These are phyloP conservation scores for Calyptomena viridis DNA, from an alignment of 2,113 vertebrate species.

Conservation along the genomic window DNA sequence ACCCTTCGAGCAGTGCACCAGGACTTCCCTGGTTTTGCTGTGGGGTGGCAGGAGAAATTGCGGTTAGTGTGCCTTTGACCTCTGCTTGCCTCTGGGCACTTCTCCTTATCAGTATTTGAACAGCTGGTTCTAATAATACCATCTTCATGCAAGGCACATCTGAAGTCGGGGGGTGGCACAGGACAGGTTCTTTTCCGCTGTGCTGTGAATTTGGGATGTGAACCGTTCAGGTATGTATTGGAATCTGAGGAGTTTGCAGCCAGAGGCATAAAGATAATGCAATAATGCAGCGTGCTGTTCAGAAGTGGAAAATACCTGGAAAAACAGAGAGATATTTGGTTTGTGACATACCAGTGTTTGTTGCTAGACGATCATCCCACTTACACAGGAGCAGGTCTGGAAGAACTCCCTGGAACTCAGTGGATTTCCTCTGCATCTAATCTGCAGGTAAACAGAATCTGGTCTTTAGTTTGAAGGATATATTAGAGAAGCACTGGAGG, in stretches of 20 bases:
- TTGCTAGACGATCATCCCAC: not conserved
- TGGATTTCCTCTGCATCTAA: not conserved
- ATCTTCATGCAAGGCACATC: not conserved
- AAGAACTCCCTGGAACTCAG: slow-evolving; percentile 35
- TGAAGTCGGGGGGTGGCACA: not conserved
- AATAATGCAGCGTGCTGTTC: not conserved
- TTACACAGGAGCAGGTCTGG: not conserved
- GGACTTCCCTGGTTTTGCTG: not conserved
- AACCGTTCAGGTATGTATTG: not conserved
- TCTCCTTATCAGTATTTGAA: not conserved
- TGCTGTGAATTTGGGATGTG: not conserved
- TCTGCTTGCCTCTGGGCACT: not conserved
- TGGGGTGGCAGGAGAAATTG: not conserved
- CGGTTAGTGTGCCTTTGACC: not conserved
- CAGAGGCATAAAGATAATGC: not conserved
- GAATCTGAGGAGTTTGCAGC: not conserved
- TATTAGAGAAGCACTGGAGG: not conserved
- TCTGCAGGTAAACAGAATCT: not conserved
- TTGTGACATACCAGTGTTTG: not conserved
- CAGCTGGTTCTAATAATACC: slow-evolving; percentile 18
- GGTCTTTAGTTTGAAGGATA: not conserved
- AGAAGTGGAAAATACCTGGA: not conserved
- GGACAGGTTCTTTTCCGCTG: not conserved
- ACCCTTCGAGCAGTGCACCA: not conserved
- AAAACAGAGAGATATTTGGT: not conserved